These are phyloP conservation scores for Neodon shergylaensis DNA, from an alignment of 2,113 vertebrate genomes.

Conservation along the genomic window DNA sequence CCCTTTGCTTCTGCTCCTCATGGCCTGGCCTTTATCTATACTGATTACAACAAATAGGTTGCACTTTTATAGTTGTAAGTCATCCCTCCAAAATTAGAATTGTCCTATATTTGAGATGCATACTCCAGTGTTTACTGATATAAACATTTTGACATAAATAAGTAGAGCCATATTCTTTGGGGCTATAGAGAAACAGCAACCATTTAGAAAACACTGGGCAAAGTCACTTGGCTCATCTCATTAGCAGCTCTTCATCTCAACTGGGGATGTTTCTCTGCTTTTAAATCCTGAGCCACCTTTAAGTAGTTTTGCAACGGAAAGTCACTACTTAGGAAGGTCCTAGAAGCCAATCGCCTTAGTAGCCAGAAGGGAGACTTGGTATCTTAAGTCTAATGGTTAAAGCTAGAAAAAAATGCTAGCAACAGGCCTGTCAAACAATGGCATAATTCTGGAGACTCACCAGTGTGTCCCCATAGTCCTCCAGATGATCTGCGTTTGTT, in stretches of 20 bases:
- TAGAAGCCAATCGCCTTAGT: neutral
- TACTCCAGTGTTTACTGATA: neutral
- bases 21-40: neutral
- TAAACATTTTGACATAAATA: conserved; percentile 3
- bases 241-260: neutral
- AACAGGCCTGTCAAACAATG: neutral
- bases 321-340: neutral
- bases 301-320: conserved; percentile 9
- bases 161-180: neutral
- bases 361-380: neutral
- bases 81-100: conserved; percentile 37
- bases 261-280: neutral
- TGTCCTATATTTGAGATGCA: neutral
- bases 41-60: conserved; percentile 1
- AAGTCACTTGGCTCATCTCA: neutral
- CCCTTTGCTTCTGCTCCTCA: neutral
- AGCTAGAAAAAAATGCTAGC: neutral
- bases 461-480: neutral
- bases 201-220: neutral
- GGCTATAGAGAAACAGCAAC: neutral
- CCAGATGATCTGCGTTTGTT: neutral
- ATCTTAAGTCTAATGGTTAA: neutral
- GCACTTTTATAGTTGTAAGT: neutral
- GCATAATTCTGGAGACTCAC: neutral
- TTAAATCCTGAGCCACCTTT: neutral